Evolutionary conservation across 2,797 vertebrate species (phyloP).

Genomic region (Nyctalus aviator): DNA sequence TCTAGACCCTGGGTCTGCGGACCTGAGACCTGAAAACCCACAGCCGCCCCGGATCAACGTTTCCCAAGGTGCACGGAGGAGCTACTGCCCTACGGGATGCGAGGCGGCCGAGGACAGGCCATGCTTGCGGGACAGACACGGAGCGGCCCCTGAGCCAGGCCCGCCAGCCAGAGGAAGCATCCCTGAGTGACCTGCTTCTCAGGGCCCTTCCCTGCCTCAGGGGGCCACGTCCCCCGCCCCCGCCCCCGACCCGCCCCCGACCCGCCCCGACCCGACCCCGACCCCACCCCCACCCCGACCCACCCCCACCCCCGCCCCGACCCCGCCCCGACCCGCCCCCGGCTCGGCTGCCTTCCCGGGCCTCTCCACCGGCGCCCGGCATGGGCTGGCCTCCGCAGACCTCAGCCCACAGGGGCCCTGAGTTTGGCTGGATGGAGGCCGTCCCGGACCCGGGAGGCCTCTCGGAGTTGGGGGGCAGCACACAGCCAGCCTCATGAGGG

Average conservation of each 20-base stretch:
- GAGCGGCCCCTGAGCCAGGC: background rate
- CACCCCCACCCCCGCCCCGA: too few species aligned
- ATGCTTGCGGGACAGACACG: background rate
- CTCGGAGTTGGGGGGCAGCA: background rate
- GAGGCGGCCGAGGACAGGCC: background rate
- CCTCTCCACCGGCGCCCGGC: fast-evolving
- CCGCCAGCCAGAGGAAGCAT: background rate
- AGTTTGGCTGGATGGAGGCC: background rate
- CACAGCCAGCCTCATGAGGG: background rate
- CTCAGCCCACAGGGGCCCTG: background rate
- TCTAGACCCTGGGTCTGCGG: too few species aligned
- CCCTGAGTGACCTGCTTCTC: background rate
- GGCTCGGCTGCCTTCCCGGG: background rate
- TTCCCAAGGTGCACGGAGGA: background rate
- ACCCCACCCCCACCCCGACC: background rate
- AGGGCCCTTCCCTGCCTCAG: background rate
- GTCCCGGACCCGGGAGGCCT: background rate
- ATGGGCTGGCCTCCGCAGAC: background rate
- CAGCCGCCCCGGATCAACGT: background rate
- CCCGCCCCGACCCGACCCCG: too few species aligned
- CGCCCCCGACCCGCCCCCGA: fast-evolving
- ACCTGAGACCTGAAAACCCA: background rate
- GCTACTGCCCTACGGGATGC: fast-evolving
- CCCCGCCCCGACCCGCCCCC: too few species aligned
- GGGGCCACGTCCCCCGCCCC: background rate